Conservation (phyloP, 2,888 invertebrate genomes). For the Leptothorax acervorum region DNA sequence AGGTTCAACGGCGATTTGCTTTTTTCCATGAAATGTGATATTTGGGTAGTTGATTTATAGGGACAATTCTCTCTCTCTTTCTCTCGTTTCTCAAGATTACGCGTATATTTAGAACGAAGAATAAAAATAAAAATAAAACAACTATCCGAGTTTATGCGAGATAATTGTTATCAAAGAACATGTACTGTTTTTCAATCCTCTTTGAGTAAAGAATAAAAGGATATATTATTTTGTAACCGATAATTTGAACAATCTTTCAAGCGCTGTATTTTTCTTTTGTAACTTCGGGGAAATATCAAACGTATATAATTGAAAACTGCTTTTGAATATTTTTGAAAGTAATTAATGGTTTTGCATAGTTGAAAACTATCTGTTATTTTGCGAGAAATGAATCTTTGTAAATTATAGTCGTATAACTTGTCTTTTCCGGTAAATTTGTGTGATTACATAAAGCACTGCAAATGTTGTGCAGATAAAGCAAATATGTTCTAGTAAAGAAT, state of each 20-base stretch:
- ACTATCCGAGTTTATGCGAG: background rate
- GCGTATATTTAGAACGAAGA: constrained; percentile 11
- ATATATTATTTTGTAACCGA: background rate
- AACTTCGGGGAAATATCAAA: background rate
- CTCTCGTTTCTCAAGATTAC: background rate
- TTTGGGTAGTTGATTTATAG: constrained; percentile 27
- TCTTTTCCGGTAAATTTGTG: background rate
- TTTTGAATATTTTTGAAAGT: constrained; percentile 25
- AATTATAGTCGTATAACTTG: constrained; percentile 14
- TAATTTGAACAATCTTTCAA: background rate
- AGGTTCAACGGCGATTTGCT: background rate
- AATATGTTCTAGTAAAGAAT: background rate
- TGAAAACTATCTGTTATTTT: background rate
- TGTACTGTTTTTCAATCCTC: background rate
- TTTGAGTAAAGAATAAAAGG: background rate
- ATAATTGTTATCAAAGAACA: background rate
- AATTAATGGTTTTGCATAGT: background rate
- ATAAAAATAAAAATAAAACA: background rate
- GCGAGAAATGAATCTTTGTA: background rate
- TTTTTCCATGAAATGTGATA: constrained; percentile 33
- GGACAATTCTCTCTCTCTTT: background rate
- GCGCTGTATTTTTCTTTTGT: background rate
- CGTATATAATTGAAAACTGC: background rate
- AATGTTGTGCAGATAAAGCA: background rate
- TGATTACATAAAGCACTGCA: background rate